A percentile compares a stretch with the other conserved stretches of the same genome.
Evolutionary conservation across 2,888 invertebrate species (phyloP).

Genomic region (Apamea sordens): DNA sequence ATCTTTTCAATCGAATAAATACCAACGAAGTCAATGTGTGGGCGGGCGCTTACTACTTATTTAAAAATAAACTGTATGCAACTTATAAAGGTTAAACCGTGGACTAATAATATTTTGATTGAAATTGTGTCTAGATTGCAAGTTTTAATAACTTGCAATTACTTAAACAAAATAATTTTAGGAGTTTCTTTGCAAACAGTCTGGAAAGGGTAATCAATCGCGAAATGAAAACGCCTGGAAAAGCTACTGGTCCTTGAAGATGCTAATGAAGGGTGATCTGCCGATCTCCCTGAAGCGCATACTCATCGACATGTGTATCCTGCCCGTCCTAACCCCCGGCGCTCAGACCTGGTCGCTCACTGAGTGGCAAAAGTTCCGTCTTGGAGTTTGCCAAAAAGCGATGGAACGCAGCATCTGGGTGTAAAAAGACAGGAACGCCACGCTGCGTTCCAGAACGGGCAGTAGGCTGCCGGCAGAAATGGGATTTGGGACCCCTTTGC

Average conservation of each 20-base stretch:
- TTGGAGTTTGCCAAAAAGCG: not conserved
- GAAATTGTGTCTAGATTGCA: slow-evolving; percentile 6
- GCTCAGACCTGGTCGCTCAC: not conserved
- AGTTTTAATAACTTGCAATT: not conserved
- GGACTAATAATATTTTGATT: not conserved
- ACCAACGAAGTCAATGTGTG: slow-evolving; percentile 7
- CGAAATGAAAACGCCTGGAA: no score
- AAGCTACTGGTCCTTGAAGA: no score
- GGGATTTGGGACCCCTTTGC: no score
- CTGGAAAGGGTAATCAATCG: no score
- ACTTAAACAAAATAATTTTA: not conserved
- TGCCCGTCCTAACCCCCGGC: not conserved
- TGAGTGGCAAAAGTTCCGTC: not conserved
- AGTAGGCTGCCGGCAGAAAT: no score
- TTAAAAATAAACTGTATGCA: slow-evolving; percentile 9
- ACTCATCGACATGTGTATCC: not conserved
- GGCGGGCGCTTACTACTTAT: slow-evolving; percentile 20
- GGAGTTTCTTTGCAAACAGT: not conserved
- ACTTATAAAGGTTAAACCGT: not conserved
- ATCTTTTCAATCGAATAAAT: slow-evolving; percentile 33
- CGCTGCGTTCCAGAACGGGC: no score
- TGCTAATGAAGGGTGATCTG: no score
- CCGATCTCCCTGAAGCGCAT: no score
- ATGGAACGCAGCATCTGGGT: no score
- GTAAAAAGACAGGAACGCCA: no score